Evolutionary conservation across 2,797 vertebrate species (phyloP), one percentile per base, ranked within the genome.

Genomic region (Triplophysa bombifrons): DNA sequence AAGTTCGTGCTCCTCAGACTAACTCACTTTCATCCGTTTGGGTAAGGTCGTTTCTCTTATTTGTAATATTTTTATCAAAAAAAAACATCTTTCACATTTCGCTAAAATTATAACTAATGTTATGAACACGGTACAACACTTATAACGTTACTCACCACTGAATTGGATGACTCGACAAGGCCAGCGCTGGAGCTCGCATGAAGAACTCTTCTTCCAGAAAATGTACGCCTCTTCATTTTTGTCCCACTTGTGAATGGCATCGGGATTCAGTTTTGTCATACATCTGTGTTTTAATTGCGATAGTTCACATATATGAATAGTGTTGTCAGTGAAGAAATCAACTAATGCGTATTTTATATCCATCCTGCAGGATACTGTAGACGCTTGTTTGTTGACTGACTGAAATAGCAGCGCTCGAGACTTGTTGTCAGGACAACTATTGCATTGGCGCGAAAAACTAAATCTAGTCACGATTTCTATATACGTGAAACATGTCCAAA

Each of bases 201-300:
- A 50, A 5, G 0, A 67, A 67, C 12, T 67, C 48, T 67, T 67
- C 65, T 25, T 46, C 65, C 65, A 46, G 5, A 22, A 48, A 48
- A 22, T 44, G 16, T 48, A 5, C 14, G 9, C 48, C 14, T 51
- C 46, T 5, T 69, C 56, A 7, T 38, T 60, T 13, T 19, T 51
- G 66, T 69, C 22, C 16, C 66, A 51, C 22, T 51, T 51, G 66
- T 69, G 46, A 69, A 69, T 19, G 16, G 25, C 9, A 3, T 69
- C 22, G 8, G 66, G 46, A 0, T 69, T 14, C 17, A 51, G 9
- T 50, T 16, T 51, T 19, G 22, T 17, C 22, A 68, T 27, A 25
- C 50, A 8, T 27, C 3, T 16, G 44, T 50, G 44, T 25, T 50
- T 68, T n/a, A 50, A 3, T 68, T 25, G 6, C 19, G 14, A 69